phyloP scores from a whole-genome alignment of 2,797 vertebrate species.

The Helarctos malayanus region DNA sequence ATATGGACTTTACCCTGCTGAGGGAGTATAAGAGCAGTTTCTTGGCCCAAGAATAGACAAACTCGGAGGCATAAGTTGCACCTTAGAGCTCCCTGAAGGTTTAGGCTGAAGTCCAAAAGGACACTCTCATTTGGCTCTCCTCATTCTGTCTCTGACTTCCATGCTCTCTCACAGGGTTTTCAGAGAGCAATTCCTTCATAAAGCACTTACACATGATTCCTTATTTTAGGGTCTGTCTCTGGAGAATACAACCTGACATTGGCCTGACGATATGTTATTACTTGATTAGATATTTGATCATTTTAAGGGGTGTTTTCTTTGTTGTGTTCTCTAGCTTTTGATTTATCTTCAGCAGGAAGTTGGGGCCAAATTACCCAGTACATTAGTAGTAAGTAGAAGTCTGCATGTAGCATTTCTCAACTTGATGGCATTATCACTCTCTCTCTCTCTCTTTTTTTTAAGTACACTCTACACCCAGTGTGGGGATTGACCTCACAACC shows the following conservation, averaged over 20 bases:
- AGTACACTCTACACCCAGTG: background rate
- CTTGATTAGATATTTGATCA: background rate
- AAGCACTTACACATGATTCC: background rate
- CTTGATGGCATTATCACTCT: background rate
- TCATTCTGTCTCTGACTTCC: rapidly evolving
- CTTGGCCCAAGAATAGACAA: background rate
- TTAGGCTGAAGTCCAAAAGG: background rate
- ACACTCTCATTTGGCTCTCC: background rate
- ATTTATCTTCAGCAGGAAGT: background rate
- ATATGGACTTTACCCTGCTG: background rate
- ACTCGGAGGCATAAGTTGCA: too few relatives aligned
- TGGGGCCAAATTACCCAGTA: background rate
- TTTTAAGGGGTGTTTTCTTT: background rate
- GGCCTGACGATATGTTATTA: too few relatives aligned
- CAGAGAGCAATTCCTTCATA: background rate
- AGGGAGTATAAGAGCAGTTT: too few relatives aligned
- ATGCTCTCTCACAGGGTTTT: background rate
- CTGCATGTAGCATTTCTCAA: background rate
- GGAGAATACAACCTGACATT: background rate
- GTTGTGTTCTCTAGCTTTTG: background rate
- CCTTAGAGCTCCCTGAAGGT: background rate
- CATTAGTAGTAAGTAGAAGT: background rate
- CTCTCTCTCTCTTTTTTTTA: background rate
- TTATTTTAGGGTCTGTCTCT: background rate
- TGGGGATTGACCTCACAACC: background rate